Evolutionary conservation across 2,888 invertebrate genomes (phyloP).

Genomic region (Rhingia campestris): DNA sequence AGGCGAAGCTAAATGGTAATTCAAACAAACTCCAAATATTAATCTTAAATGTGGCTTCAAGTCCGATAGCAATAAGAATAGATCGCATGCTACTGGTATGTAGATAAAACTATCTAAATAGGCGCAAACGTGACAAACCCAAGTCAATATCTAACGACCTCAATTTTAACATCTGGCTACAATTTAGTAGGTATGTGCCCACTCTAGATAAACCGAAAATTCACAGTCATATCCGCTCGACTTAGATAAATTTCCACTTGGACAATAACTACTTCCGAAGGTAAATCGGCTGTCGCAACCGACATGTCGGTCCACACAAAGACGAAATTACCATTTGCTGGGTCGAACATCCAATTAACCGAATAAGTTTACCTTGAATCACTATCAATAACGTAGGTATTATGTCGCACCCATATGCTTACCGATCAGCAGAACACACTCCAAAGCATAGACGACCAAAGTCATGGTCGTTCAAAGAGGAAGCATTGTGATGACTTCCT

Average conservation of each 20-base stretch:
- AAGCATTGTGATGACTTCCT: slow-evolving; percentile 19
- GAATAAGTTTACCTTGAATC: slow-evolving; percentile 56
- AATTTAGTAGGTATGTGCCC: not conserved
- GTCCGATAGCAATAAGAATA: not conserved
- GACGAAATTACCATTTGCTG: slow-evolving; percentile 61
- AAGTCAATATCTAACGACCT: slow-evolving; percentile 13
- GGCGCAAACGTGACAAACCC: not conserved
- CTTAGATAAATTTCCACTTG: slow-evolving; percentile 3
- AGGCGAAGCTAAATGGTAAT: not conserved
- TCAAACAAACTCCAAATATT: not conserved
- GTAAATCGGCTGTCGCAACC: not conserved
- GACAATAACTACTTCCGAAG: slow-evolving; percentile 30
- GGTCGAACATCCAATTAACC: slow-evolving; percentile 60
- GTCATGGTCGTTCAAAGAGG: slow-evolving; percentile 61
- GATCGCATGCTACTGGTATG: not conserved
- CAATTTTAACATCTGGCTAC: slow-evolving; percentile 10
- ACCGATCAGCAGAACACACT: slow-evolving; percentile 34
- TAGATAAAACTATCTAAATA: not conserved
- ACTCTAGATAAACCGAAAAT: not conserved
- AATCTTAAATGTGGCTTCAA: not conserved
- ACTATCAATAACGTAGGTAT: slow-evolving; percentile 6
- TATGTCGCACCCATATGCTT: slow-evolving; percentile 19
- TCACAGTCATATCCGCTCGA: not conserved
- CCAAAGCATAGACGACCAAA: slow-evolving; percentile 51
- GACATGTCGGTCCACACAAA: not conserved